Evolutionary conservation across 2,113 vertebrate genomes (phyloP), one percentile per base, ranked within the genome.

Genomic region (Montifringilla adamsi): DNA sequence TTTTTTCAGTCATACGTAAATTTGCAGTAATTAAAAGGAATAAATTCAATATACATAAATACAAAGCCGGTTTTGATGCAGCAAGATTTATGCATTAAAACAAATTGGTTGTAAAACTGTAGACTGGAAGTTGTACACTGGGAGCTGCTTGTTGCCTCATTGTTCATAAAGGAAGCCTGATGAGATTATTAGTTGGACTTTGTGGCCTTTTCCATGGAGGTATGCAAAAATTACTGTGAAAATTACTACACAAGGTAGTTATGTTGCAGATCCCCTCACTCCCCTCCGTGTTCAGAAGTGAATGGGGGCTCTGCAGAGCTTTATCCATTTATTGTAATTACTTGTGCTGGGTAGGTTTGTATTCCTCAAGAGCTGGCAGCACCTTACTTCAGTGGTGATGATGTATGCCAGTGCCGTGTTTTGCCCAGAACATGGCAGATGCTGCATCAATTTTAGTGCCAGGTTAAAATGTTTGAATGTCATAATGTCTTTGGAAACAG

Each of bases 381-480:
- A 46, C 39, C 52, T 72, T 84, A 15, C 17, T 62, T 89, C 35
- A 47, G 56, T 24, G 16, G 33, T 4, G 6, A 31, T 24, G 31
- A 43, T 5, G 1, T 69, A 31, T 92, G 75, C 73, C 55, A 72
- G 27, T 68, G 56, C 58, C 27, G 2, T 27, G 13, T 55, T 81
- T 78, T 95, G n/a, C 75, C 63, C 78, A 74, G 82, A 95, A 55
- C 3, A 2, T 26, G 23, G 39, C 89, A 93, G 87, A 77, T 94
- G 67, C 27, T 73, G 43, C 33, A 74, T 90, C 43, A 47, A 77
- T 35, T 93, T 85, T 90, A 80, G 43, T 88, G 74, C 75, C 84
- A 85, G 84, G 89, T 90, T 93, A 83, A 91, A 91, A 64, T 70
- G 39, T 87, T 91, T 89, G 50, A 93, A 83, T 82, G 49, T 49